Evolutionary conservation across 2,797 vertebrate species (phyloP).

Genomic region (Zenarchopterus dispar): DNA sequence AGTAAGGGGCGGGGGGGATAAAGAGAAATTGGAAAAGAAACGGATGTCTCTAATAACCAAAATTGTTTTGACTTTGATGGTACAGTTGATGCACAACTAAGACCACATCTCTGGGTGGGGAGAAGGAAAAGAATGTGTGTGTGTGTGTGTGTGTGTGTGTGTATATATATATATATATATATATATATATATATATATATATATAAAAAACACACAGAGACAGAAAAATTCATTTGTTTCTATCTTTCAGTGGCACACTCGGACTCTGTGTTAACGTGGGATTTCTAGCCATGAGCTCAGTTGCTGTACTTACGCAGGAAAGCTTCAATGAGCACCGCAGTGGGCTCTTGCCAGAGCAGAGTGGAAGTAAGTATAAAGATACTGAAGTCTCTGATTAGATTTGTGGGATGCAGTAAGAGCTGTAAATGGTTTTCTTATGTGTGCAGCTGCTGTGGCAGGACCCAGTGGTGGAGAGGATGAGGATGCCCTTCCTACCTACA

Average conservation of each 20-base stretch:
- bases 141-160: no score
- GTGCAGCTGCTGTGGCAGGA: slow-evolving; percentile 81
- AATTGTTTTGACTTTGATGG: neutral
- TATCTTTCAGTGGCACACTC: slow-evolving; percentile 90
- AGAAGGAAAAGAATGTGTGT: no score
- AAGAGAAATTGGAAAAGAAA: no score
- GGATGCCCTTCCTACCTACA: slow-evolving; percentile 96
- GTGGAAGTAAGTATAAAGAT: slow-evolving; percentile 64
- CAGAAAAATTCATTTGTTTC: neutral
- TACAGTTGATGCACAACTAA: no score
- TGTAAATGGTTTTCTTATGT: neutral
- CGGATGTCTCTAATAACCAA: no score
- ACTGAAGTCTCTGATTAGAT: neutral
- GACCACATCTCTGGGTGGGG: no score
- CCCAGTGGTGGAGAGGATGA: slow-evolving; percentile 91
- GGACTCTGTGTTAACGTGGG: slow-evolving; percentile 92
- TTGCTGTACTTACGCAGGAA: slow-evolving; percentile 99
- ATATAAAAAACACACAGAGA: no score
- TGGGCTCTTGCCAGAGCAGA: slow-evolving; percentile 92
- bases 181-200: no score
- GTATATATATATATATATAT: no score
- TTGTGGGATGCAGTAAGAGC: no score
- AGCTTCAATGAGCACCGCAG: slow-evolving; percentile 99
- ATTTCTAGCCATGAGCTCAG: slow-evolving; percentile 98
- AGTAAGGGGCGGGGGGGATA: no score